These are phyloP conservation scores for Polylopha cassiicola DNA, from an alignment of 2,888 invertebrate genomes.

Conservation along the genomic window DNA sequence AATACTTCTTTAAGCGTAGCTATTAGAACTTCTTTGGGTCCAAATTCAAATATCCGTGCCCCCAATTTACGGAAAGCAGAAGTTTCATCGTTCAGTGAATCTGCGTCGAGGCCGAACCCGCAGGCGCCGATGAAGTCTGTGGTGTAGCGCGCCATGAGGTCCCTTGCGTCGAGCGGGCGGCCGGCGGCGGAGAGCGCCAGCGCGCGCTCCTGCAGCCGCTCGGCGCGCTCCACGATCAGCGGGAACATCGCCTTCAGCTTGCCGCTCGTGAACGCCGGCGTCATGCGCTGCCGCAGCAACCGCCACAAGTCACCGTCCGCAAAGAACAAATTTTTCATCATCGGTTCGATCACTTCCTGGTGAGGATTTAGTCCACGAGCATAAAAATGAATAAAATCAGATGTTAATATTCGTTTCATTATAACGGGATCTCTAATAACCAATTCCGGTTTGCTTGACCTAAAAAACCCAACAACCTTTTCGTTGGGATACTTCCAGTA, in stretches of 20 bases:
- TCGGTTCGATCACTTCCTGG: not conserved
- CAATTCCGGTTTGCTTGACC: not conserved
- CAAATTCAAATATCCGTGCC: constrained; percentile 11
- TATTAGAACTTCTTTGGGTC: not conserved
- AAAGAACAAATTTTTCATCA: not conserved
- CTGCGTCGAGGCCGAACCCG: constrained; percentile 25
- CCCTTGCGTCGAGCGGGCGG: constrained; percentile 24
- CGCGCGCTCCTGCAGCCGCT: constrained; percentile 22
- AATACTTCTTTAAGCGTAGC: not conserved
- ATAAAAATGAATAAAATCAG: not conserved
- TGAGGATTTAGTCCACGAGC: constrained; percentile 2
- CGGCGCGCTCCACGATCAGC: constrained; percentile 48
- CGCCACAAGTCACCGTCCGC: constrained; percentile 40
- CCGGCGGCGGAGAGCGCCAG: not conserved
- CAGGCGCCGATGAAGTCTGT: constrained; percentile 28
- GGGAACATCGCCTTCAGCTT: constrained; percentile 57
- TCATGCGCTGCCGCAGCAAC: constrained; percentile 50
- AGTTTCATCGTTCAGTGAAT: constrained; percentile 22
- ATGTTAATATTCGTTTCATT: constrained; percentile 40
- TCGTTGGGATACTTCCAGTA: not conserved
- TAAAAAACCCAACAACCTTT: not conserved
- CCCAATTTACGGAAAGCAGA: constrained; percentile 20
- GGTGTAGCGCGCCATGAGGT: constrained; percentile 27
- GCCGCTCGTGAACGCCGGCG: constrained; percentile 50
- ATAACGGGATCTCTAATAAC: constrained; percentile 47